Base-by-base conservation (phyloP, 2,797 vertebrate genomes). In the Sphenopsis melanotis region DNA sequence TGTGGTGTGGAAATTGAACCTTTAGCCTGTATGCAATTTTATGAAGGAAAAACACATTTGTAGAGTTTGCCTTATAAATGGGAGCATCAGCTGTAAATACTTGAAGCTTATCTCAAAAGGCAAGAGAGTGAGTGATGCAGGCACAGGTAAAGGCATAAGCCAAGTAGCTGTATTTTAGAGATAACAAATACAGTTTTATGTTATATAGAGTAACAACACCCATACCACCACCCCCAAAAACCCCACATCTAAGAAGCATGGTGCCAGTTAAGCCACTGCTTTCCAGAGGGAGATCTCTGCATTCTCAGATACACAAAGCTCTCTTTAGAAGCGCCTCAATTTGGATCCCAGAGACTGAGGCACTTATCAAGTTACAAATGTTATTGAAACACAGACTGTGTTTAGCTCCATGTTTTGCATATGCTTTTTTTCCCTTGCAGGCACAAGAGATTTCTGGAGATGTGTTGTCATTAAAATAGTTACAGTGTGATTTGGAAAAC, bases 1-100 rank as follows among this genome's bases (percentile, higher is more conserved):
- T 64, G 72, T 89, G 27, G 63, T 75, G 66, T 77, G 27, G 71
- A 95, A 94, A 94, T 95, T 69, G 92, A 94, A 94, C 75, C 49
- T 94, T 89, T 60, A 69, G 39, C 72, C 71, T 66, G 36, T 27
- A 29, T 39, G 52, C 50, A 97, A 83, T 79, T 90, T 34, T 87
- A 65, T 94, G 80, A 87, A 94, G 74, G 77, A 83, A 96, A 70
- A 92, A 17, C 63, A 75, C 6, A 1, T 79, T 68, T 90, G 52
- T 79, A 92, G 80, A 92, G 47, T 47, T 96, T 60, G 47, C 37
- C 83, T 63, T 55, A 76, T 87, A 81, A 90, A 87, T 59, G 20
- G 68, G 29, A 83, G 16, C 27, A 88, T 70, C 44, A 79, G 1
- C 3, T 85, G 52, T 70, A 77, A 93, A 84, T 46, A 72, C 32